Conservation (phyloP, 2,113 vertebrate species). For the Saguinus midas region DNA sequence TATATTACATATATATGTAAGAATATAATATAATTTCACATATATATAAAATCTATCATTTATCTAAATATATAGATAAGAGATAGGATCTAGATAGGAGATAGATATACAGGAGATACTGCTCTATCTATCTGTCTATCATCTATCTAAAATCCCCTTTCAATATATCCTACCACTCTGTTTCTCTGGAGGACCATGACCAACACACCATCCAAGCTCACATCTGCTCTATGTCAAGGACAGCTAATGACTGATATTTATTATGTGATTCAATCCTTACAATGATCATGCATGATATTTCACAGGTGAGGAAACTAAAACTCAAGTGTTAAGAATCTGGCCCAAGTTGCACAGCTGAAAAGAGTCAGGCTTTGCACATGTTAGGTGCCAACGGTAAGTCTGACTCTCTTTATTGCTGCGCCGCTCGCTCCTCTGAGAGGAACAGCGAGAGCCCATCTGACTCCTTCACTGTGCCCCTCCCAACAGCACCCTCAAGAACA, state of each 20-base stretch:
- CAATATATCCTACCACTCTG: background rate
- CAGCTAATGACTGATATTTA: background rate
- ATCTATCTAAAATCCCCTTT: too few relatives aligned
- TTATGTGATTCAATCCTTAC: background rate
- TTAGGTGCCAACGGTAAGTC: too few relatives aligned
- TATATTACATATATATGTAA: too few relatives aligned
- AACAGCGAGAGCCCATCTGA: background rate
- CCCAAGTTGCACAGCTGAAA: background rate
- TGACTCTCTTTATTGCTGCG: background rate
- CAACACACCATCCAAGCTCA: background rate
- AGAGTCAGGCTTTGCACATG: background rate
- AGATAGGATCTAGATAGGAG: background rate
- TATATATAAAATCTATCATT: too few relatives aligned
- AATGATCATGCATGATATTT: background rate
- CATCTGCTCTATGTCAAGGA: background rate
- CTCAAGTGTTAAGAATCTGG: background rate
- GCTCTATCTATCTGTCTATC: too few relatives aligned
- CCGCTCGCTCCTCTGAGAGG: background rate
- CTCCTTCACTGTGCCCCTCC: background rate
- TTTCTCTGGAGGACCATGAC: background rate
- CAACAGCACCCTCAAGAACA: background rate
- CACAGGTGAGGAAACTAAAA: background rate
- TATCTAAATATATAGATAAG: too few relatives aligned
- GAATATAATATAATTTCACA: too few relatives aligned
- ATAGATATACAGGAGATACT: background rate